A percentile compares a stretch with the other conserved stretches of the same genome.
These are phyloP conservation scores for Apodemia zela DNA, from an alignment of 2,888 invertebrate genomes.

Conservation along the genomic window DNA sequence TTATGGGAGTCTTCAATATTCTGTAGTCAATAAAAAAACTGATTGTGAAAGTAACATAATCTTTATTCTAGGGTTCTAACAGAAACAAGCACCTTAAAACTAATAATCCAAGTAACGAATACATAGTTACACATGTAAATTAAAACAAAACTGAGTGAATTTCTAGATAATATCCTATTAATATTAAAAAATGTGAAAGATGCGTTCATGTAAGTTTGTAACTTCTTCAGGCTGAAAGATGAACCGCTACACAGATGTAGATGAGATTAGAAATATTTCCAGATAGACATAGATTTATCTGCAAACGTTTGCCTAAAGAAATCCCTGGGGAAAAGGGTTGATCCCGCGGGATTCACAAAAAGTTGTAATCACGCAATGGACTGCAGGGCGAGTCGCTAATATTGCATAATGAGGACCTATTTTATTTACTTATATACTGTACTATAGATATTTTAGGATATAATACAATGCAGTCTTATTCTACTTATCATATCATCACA, in stretches of 20 bases:
- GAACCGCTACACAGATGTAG: too few species aligned
- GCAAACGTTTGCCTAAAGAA: background rate
- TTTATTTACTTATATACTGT: background rate
- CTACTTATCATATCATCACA: slow-evolving; percentile 15
- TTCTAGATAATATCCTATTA: too few species aligned
- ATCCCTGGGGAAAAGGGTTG: background rate
- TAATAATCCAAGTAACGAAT: background rate
- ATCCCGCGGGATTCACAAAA: background rate
- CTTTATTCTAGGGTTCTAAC: slow-evolving; percentile 9
- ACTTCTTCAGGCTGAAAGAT: too few species aligned
- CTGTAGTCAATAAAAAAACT: background rate
- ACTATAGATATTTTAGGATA: background rate
- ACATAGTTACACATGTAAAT: background rate
- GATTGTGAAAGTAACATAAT: slow-evolving; percentile 7
- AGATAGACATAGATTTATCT: too few species aligned
- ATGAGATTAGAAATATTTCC: too few species aligned
- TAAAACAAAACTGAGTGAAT: background rate
- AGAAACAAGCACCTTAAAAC: slow-evolving; percentile 10
- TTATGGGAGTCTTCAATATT: background rate
- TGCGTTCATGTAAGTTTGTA: too few species aligned
- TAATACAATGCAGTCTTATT: slow-evolving; percentile 10
- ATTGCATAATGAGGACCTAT: background rate
- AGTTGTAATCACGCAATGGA: too few species aligned
- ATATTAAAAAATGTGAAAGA: too few species aligned
- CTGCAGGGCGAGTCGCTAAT: too few species aligned